phyloP scores from a whole-genome alignment of 2,797 vertebrate species.

The Lithobates pipiens region DNA sequence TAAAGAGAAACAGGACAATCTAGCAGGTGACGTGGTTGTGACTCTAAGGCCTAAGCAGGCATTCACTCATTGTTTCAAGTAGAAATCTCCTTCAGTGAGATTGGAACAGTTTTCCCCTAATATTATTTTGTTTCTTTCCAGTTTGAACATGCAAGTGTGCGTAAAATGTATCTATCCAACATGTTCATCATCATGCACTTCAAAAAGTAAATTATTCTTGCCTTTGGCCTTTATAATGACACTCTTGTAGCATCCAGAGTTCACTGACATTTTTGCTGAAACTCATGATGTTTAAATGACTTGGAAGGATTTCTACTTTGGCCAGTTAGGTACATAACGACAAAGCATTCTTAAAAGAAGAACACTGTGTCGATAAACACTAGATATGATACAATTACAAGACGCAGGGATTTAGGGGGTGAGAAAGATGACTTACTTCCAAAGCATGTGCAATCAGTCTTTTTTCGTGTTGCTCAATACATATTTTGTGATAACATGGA shows the following conservation, averaged over 20 bases:
- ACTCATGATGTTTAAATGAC: constrained; percentile 16
- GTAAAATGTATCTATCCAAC: constrained; percentile 8
- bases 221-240: constrained; percentile 24
- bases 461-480: neutral
- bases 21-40: too few relatives aligned
- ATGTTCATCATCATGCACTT: constrained; percentile 34
- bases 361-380: constrained; percentile 47
- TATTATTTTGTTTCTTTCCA: neutral
- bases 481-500: neutral
- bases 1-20: too few relatives aligned
- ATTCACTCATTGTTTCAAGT: neutral
- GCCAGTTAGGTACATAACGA: constrained; percentile 44
- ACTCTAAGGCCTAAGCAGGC: neutral
- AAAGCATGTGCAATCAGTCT: neutral
- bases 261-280: constrained; percentile 33
- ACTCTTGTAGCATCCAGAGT: constrained; percentile 29
- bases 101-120: neutral
- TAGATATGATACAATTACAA: constrained; percentile 30
- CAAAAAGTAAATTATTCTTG: constrained; percentile 20
- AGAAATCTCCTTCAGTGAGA: neutral
- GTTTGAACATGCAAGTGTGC: neutral
- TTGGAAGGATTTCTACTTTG: constrained; percentile 38
- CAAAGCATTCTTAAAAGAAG: constrained; percentile 14
- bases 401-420: neutral
- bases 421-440: constrained; percentile 1